Evolutionary conservation across 2,888 invertebrate species (phyloP).

Genomic region (Hydriomena furcata): DNA sequence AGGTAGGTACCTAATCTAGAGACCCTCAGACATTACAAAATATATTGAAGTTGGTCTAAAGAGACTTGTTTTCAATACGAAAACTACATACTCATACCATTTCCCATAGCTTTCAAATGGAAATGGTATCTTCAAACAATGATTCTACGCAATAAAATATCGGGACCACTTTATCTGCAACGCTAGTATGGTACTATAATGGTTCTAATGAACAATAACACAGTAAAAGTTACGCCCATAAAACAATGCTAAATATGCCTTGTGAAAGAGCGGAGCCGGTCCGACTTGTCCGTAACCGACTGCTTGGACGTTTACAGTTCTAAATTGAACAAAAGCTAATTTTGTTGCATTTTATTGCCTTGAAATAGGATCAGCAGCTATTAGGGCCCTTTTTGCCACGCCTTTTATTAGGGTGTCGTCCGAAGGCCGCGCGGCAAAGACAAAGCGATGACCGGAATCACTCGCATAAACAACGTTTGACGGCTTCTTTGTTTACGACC

Average conservation of each 20-base stretch:
- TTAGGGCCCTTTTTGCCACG: slow-evolving; percentile 79
- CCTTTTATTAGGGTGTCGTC: slow-evolving; percentile 82
- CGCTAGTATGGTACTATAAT: slow-evolving; percentile 38
- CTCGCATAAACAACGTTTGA: slow-evolving; percentile 78
- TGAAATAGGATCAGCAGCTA: slow-evolving; percentile 78
- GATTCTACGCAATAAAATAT: slow-evolving; percentile 28
- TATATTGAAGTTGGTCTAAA: no score
- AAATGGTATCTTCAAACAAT: no score
- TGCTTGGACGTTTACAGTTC: slow-evolving; percentile 67
- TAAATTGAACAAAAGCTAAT: slow-evolving; percentile 77
- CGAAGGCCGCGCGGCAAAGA: slow-evolving; percentile 77
- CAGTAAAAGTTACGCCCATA: slow-evolving; percentile 58
- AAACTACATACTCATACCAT: no score
- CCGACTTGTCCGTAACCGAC: slow-evolving; percentile 52
- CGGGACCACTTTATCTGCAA: slow-evolving; percentile 14
- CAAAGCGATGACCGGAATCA: slow-evolving; percentile 76
- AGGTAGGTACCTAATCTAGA: background rate
- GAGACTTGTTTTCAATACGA: no score
- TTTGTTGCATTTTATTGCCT: slow-evolving; percentile 82
- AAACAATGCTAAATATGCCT: slow-evolving; percentile 54
- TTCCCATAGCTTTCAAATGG: no score
- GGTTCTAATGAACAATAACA: slow-evolving; percentile 54
- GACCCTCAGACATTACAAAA: no score
- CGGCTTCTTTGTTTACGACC: slow-evolving; percentile 76
- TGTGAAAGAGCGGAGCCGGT: slow-evolving; percentile 46